These are phyloP conservation scores for Catajapyx aquilonaris DNA, from an alignment of 1,140 invertebrate genomes.

Conservation along the genomic window DNA sequence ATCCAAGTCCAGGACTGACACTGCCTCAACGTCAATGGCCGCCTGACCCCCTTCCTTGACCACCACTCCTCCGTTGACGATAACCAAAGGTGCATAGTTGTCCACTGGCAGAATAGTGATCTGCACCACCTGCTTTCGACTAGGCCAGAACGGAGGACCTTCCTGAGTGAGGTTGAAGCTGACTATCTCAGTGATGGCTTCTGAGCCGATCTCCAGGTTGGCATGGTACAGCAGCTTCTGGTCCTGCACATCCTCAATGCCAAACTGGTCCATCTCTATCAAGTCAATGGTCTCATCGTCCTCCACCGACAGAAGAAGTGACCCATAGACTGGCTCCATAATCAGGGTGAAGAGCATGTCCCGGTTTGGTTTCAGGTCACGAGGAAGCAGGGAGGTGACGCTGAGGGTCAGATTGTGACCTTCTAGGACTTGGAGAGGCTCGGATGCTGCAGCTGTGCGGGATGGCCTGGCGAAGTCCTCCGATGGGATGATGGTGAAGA, in stretches of 20 bases:
- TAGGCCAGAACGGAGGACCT: neutral
- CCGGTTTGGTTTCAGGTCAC: too few relatives aligned
- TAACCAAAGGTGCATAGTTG: neutral
- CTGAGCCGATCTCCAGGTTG: neutral
- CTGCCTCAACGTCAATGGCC: neutral
- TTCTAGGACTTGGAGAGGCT: too few relatives aligned
- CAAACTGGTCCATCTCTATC: neutral
- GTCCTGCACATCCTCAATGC: neutral
- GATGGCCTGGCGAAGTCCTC: too few relatives aligned
- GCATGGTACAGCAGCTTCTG: neutral
- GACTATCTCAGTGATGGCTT: neutral
- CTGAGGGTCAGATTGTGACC: too few relatives aligned
- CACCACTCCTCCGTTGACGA: neutral
- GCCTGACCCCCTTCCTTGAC: neutral
- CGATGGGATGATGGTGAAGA: conserved; percentile 1
- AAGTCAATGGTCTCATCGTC: neutral
- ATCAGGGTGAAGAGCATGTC: neutral
- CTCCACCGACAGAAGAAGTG: neutral
- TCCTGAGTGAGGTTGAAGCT: neutral
- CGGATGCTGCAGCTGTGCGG: too few relatives aligned
- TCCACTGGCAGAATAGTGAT: neutral
- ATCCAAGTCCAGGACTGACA: neutral
- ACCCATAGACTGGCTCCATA: neutral
- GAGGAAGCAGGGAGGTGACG: too few relatives aligned
- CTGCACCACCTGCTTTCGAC: neutral